These are phyloP conservation scores for Herpailurus yagouaroundi DNA, from an alignment of 2,113 vertebrate species.

Conservation along the genomic window DNA sequence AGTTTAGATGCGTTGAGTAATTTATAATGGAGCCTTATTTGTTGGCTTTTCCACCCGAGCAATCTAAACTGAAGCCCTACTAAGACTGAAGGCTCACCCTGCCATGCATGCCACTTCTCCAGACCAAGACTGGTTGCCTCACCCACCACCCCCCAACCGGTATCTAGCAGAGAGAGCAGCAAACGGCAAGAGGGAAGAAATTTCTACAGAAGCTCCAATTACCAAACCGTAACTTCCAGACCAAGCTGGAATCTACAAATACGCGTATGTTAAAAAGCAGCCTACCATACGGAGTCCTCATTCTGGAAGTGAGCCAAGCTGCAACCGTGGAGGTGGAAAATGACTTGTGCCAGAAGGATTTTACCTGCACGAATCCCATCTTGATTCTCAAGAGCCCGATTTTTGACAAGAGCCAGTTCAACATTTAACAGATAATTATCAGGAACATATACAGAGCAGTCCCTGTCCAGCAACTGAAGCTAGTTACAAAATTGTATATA, in stretches of 20 bases:
- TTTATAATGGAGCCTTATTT: not conserved
- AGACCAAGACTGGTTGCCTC: not conserved
- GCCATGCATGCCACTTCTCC: not conserved
- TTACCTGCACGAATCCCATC: not conserved
- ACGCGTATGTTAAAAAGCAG: not conserved
- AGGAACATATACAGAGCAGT: not conserved
- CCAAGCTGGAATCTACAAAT: not conserved
- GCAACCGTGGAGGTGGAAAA: not conserved
- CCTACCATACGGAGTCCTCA: not conserved
- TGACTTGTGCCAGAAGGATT: not conserved
- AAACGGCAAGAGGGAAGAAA: not conserved
- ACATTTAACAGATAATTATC: not conserved
- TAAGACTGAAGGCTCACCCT: not conserved
- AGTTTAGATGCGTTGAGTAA: not conserved
- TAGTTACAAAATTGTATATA: not conserved
- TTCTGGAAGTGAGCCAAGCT: not conserved
- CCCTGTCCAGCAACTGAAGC: not conserved
- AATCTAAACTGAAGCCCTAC: not conserved
- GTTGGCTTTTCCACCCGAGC: not conserved
- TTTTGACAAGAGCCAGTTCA: not conserved
- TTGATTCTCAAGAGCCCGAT: not conserved
- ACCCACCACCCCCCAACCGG: not conserved
- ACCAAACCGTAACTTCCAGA: not conserved
- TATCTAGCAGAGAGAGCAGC: not conserved
- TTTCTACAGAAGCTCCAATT: not conserved